Evolutionary conservation across 1,140 invertebrate species (phyloP), one percentile per base, ranked within the genome.

Genomic region (Aphaenogaster floridana): DNA sequence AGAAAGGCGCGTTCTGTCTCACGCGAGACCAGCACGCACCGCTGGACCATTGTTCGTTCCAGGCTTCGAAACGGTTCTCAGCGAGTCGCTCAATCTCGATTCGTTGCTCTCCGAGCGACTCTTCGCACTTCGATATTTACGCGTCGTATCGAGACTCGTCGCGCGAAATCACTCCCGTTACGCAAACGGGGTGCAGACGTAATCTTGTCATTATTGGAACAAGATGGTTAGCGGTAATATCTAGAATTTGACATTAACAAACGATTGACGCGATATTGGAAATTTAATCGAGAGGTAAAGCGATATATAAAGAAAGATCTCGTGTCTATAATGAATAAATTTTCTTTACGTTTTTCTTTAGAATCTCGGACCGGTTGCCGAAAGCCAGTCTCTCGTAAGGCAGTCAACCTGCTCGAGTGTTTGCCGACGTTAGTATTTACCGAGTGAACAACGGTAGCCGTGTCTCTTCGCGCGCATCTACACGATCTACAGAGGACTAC

Each of bases 381-480:
- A 83, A 74, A 48, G 15, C 15, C 50, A 28, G 28, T 66, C 64
- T 87, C 78, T 90, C 74, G 86, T 84, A 21, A 72, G 68, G 28
- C 42, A 83, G 80, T 48, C 80, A 83, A 74, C 68, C 13, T 83
- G 7, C n/a, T 74, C 68, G 68, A 83, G 69, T 83, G 80, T 83
- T 83, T 83, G 80, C 80, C 21, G 28, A 50, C 7, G 52, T 68
- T 61, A 34, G 39, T 83, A 74, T 83, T 83, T 83, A 74, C 54
- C 28, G 42, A 74, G 80, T 36, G 80, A 57, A 74, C 68, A 52
- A 83, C 80, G 68, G 80, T 83, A 83, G 68, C 39, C 54, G 54
- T 83, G 80, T 83, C 80, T 83, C 80, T 83, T 74, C 21, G 68
- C 68, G 39, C 69, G 68, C 52, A 83, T 83, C 68, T 59, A 83